Base-by-base conservation (phyloP, 1,140 invertebrate species). In the Cataglyphis hispanica region DNA sequence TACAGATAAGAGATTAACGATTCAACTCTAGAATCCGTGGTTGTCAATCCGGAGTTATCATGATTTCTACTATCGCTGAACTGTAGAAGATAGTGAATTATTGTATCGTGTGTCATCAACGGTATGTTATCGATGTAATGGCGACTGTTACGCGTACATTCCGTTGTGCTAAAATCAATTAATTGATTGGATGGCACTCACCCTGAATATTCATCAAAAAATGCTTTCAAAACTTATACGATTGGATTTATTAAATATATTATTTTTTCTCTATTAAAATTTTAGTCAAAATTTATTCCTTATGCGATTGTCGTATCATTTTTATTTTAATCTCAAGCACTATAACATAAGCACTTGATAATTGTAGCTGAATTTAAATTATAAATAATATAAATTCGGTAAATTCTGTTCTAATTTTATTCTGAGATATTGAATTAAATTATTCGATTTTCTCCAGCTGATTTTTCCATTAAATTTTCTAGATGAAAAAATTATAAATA, bases 1-100 rank as follows among this genome's bases (percentile, higher is more conserved):
- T 7, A 46, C 53, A 58, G 70, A 60, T 85, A 77, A 87, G 87
- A 92, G 92, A 93, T 94, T 92, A 92, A 93, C 89, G 93, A 92
- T 92, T 94, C 92, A 93, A 95, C 94, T 95, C 94, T 95, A 94
- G 88, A 87, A 88, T 84, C 74, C 61, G 78, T 91, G 92, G 90
- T 93, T 92, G 93, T 93, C 93, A 93, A 93, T 89, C 87, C 69
- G 87, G 1, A 50, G 27, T 34, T n/a, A 53, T 53, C 31, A 58
- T 64, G 70, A 84, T 90, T 92, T 88, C 85, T 87, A 84, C 84
- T 90, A 86, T 91, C 92, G 90, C 22, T 91, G 91, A 92, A 84
- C 92, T 93, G 92, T 91, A 90, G 61, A 70, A 85, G 89, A 89
- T 86, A 89, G 84, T 94, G 92, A 94, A 92, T 94, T 94, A 94